Base-by-base conservation (phyloP, 2,888 invertebrate genomes). In the Phorcus lineatus region DNA sequence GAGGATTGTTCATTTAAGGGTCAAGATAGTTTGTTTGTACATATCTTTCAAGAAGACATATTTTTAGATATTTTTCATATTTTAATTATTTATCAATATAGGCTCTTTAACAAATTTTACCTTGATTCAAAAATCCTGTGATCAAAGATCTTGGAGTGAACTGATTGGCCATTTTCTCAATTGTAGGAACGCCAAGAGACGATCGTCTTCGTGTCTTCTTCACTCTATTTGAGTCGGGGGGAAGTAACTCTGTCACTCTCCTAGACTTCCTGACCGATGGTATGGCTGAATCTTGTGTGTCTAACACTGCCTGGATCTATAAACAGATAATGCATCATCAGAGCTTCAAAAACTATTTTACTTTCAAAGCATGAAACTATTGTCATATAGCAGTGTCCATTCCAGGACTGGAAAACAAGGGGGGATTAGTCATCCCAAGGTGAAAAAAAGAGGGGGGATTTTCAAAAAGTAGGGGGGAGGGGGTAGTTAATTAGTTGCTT, bases 101-200 rank as follows among this genome's bases (percentile, higher is more conserved):
- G n/a, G n/a, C n/a, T n/a, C n/a, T n/a, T 47, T 11, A 11, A 47
- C 13, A 13, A 47, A 47, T 13, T n/a, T n/a, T 17, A 55, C 76
- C 76, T 55, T 76, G 76, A 54, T 31, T 17, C 19, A 76, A 19
- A 11, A 76, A 36, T 16, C 76, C 76, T n/a, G 22, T n/a, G 28
- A 76, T 76, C 24, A 19, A 19, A 7, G 76, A 55, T 3, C 76
- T 53, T 9, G 76, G 76, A 28, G 76, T 76, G n/a, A 76, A 76
- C 55, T 55, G 16, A 24, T 36, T 54, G 16, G 55, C 76, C 24
- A 55, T 31, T 31, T 54, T 55, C 24, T 76, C 76, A 17, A 76
- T 13, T 1, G 31, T 28, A 16, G 54, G 76, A 13, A 76, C 55
- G n/a, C 76, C 76, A 0, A 76, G 76, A 24, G 76, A 76, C 19